phyloP scores from a whole-genome alignment of 2,113 vertebrate genomes.

The Syrrhaptes paradoxus region DNA sequence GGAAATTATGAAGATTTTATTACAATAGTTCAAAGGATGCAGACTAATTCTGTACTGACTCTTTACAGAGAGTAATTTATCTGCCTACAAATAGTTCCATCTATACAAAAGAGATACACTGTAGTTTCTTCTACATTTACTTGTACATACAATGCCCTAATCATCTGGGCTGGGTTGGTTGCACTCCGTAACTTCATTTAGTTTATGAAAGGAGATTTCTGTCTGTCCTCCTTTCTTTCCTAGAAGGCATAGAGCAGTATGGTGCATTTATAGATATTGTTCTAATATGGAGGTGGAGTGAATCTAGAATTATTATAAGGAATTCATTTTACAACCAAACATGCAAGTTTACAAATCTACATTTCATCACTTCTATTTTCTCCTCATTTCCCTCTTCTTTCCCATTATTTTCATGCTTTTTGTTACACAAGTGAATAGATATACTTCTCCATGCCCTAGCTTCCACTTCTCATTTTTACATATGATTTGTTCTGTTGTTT shows the following conservation, averaged over 20 bases:
- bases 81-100: not conserved
- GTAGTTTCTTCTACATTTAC: not conserved
- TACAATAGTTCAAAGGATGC: not conserved
- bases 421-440: not conserved
- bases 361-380: not conserved
- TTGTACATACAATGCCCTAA: not conserved
- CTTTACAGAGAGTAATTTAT: not conserved
- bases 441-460: not conserved
- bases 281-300: not conserved
- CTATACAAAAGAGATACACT: not conserved
- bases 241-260: not conserved
- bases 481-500: not conserved
- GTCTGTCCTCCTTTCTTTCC: not conserved
- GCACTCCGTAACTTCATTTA: not conserved
- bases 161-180: not conserved
- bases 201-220: not conserved
- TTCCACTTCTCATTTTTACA: not conserved
- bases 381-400: not conserved
- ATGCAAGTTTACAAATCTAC: not conserved
- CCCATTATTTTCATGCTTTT: not conserved
- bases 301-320: not conserved
- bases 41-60: not conserved
- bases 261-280: not conserved
- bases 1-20: not conserved
- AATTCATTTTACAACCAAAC: not conserved